Evolutionary conservation across 2,888 invertebrate species (phyloP).

Genomic region (Gasteruption jaculator): DNA sequence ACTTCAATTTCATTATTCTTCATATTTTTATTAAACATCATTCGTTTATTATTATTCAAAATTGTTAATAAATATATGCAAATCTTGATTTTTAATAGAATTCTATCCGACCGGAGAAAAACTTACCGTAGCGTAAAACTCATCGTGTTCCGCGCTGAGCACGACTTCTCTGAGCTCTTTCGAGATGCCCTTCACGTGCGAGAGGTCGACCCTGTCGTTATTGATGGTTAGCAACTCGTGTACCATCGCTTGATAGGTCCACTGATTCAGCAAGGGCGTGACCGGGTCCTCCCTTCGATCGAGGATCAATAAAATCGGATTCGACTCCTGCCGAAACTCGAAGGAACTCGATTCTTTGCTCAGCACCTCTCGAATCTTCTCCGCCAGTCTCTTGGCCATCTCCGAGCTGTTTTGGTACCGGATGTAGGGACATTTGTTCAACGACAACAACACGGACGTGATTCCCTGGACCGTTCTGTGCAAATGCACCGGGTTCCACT

Average conservation of each 20-base stretch:
- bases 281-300: slow-evolving; percentile 94
- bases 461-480: slow-evolving; percentile 82
- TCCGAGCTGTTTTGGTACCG: slow-evolving; percentile 85
- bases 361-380: slow-evolving; percentile 78
- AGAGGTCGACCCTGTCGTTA: slow-evolving; percentile 74
- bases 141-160: slow-evolving; percentile 91
- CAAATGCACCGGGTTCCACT: slow-evolving; percentile 76
- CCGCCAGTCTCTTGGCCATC: slow-evolving; percentile 79
- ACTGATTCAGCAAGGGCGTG: slow-evolving; percentile 92
- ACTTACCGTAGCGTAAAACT: slow-evolving; percentile 86
- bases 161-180: slow-evolving; percentile 92
- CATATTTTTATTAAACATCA: slow-evolving; percentile 2
- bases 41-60: not conserved
- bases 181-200: slow-evolving; percentile 75
- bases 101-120: too few species aligned
- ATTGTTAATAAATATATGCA: slow-evolving; percentile 7
- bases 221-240: slow-evolving; percentile 92
- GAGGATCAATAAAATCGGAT: slow-evolving; percentile 80
- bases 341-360: slow-evolving; percentile 84
- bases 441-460: slow-evolving; percentile 76
- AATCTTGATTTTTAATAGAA: not conserved
- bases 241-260: slow-evolving; percentile 99
- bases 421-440: slow-evolving; percentile 87
- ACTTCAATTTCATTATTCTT: slow-evolving; percentile 6
- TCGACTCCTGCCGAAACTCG: slow-evolving; percentile 74